These are phyloP conservation scores for Andrena minutula DNA, from an alignment of 2,888 invertebrate species.

Conservation along the genomic window DNA sequence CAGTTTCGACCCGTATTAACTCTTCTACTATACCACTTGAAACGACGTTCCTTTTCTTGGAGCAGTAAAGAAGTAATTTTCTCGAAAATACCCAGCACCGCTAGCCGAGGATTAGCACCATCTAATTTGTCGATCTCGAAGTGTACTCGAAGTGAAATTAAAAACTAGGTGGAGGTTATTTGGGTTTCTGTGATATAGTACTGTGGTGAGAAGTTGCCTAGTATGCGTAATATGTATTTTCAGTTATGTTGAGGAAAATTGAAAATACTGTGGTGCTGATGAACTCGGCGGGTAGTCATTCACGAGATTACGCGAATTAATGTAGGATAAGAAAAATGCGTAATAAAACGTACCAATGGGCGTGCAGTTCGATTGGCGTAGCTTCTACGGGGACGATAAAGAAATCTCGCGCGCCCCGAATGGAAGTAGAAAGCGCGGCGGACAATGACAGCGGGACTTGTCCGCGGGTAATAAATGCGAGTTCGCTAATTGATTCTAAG, in stretches of 20 bases:
- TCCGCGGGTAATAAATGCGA: slow-evolving; percentile 50
- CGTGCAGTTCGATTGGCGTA: background rate
- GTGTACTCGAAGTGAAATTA: no score
- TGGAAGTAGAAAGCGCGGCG: slow-evolving; percentile 50
- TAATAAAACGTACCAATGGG: background rate
- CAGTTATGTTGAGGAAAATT: background rate
- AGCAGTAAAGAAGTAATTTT: no score
- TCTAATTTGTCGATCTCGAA: no score
- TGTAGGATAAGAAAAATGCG: background rate
- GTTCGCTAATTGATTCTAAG: slow-evolving; percentile 63
- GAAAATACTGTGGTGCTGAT: background rate
- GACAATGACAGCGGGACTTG: slow-evolving; percentile 50
- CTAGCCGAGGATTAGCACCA: no score
- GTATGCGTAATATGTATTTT: no score
- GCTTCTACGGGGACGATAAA: slow-evolving; percentile 32
- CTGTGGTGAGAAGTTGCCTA: no score
- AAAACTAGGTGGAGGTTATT: no score
- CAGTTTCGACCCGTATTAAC: no score
- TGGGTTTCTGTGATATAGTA: no score
- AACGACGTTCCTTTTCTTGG: no score
- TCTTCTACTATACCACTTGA: no score
- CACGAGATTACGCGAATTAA: slow-evolving; percentile 3
- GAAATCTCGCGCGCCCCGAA: slow-evolving; percentile 43
- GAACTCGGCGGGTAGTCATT: background rate
- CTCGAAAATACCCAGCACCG: no score